These are phyloP conservation scores for Tiphia femorata DNA, from an alignment of 2,888 invertebrate species.

Conservation along the genomic window DNA sequence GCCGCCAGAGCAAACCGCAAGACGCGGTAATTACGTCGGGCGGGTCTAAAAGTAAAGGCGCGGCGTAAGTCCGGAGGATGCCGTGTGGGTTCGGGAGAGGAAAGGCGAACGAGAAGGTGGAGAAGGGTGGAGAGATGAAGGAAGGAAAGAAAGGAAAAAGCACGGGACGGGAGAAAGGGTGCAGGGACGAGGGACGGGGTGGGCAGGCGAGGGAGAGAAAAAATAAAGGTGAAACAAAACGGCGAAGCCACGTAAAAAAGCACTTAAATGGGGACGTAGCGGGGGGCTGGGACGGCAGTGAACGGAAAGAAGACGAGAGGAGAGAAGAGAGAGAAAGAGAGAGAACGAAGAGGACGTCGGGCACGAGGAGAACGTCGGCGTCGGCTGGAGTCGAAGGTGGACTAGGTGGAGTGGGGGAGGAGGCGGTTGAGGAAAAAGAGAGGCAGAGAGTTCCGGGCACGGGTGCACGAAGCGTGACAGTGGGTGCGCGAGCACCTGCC, in stretches of 20 bases:
- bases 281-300: no score
- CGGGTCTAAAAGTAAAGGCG: constrained; percentile 49
- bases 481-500: constrained; percentile 66
- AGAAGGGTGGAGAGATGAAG: background rate
- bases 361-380: constrained; percentile 18
- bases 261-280: constrained; percentile 54
- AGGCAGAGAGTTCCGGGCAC: constrained; percentile 53
- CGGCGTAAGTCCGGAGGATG: constrained; percentile 25
- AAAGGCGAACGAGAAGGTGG: constrained; percentile 14
- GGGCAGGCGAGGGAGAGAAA: constrained; percentile 11
- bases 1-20: constrained; percentile 58
- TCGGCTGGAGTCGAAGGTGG: constrained; percentile 29
- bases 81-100: constrained; percentile 18
- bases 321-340: constrained; percentile 12
- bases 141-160: constrained; percentile 30
- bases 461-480: constrained; percentile 68
- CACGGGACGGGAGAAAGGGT: background rate
- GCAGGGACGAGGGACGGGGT: no score
- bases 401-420: constrained; percentile 24
- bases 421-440: constrained; percentile 34
- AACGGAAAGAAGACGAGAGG: constrained; percentile 18
- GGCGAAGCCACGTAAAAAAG: constrained; percentile 63
- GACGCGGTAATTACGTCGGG: constrained; percentile 57
- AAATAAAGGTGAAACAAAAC: constrained; percentile 56
- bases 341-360: constrained; percentile 13